Evolutionary conservation across 2,113 vertebrate genomes (phyloP).

Genomic region (Lamprologus speciosus): DNA sequence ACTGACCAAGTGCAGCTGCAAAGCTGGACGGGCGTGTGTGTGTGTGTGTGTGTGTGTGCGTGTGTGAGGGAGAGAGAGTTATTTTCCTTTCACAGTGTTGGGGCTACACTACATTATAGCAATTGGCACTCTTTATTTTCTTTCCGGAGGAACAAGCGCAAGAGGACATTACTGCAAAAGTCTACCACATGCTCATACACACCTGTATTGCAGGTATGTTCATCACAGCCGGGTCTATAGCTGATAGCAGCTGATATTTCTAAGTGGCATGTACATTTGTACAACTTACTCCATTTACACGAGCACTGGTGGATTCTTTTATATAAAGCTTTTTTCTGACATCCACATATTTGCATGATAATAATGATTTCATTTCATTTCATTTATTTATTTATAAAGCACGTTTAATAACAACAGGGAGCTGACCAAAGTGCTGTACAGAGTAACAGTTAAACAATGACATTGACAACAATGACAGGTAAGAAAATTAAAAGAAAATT

Average conservation of each 20-base stretch:
- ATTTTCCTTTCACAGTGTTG: background rate
- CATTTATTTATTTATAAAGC: too few relatives aligned
- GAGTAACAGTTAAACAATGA: background rate
- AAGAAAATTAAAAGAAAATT: background rate
- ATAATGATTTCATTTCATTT: background rate
- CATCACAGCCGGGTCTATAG: background rate
- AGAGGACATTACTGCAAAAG: background rate
- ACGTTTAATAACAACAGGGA: too few relatives aligned
- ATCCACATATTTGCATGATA: background rate
- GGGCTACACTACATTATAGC: background rate
- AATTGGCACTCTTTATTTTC: background rate
- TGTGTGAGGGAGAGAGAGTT: background rate
- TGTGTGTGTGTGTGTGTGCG: background rate
- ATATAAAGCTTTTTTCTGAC: background rate
- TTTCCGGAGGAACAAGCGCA: background rate
- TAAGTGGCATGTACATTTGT: background rate
- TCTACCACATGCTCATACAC: background rate
- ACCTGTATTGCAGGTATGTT: background rate
- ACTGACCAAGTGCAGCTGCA: slow-evolving; percentile 32
- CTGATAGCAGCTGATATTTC: background rate
- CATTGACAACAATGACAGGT: background rate
- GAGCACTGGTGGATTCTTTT: background rate
- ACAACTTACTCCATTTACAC: background rate
- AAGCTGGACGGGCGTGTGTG: background rate
- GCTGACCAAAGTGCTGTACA: too few relatives aligned